These are phyloP conservation scores for Salvelinus namaycush DNA, from an alignment of 2,113 vertebrate species.

Conservation along the genomic window DNA sequence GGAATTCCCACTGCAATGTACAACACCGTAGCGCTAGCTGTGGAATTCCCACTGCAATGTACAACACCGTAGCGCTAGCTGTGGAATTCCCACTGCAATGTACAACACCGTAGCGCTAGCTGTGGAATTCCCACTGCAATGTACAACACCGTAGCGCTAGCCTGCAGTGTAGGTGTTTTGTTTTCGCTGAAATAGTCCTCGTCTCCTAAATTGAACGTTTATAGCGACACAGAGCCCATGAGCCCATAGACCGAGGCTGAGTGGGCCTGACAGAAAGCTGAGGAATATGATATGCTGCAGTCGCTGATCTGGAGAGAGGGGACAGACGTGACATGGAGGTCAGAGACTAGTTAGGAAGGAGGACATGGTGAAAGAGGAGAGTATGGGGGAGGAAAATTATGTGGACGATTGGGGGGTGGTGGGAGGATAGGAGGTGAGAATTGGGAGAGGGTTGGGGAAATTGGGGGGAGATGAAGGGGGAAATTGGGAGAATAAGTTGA, in stretches of 20 bases:
- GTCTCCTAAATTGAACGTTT: neutral
- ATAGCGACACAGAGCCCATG: neutral
- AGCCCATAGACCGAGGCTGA: neutral
- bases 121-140: neutral
- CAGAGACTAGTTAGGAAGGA: conserved; percentile 13
- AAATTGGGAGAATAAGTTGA: conserved; percentile 1
- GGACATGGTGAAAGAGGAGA: neutral
- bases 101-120: too few species aligned
- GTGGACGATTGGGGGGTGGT: neutral
- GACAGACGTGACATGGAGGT: conserved; percentile 13
- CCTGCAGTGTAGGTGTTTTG: neutral
- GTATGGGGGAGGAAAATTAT: too few species aligned
- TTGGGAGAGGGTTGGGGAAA: neutral
- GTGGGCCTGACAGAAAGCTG: neutral
- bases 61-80: too few species aligned
- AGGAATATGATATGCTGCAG: neutral
- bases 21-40: too few species aligned
- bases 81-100: too few species aligned
- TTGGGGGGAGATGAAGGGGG: neutral
- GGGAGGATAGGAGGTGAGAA: too few species aligned
- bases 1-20: too few species aligned
- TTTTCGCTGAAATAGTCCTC: neutral
- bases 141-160: neutral
- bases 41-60: too few species aligned
- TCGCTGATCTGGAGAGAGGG: neutral